Conservation (phyloP, 2,888 invertebrate genomes). For the Rhingia rostrata region DNA sequence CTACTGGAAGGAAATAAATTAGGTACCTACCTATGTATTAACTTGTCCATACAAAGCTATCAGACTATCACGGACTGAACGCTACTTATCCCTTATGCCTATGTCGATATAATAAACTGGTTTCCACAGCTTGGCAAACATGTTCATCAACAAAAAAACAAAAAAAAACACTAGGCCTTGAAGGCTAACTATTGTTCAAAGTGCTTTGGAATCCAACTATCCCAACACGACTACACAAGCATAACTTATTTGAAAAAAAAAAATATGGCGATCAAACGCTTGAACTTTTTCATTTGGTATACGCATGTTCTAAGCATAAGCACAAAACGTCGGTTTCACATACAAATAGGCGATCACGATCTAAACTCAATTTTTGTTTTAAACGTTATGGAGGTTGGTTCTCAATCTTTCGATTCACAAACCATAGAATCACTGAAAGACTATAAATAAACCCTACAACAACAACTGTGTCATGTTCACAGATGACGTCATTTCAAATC, state of each 20-base stretch:
- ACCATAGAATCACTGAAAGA: slow-evolving; percentile 15
- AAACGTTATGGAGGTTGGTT: slow-evolving; percentile 17
- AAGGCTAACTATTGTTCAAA: slow-evolving; percentile 26
- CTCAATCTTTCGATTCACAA: background rate
- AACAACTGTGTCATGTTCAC: slow-evolving; percentile 67
- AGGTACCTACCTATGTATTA: too few relatives aligned
- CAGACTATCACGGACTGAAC: background rate
- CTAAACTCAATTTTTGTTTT: slow-evolving; percentile 16
- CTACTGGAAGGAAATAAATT: background rate
- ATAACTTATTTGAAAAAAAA: slow-evolving; percentile 17
- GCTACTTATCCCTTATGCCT: background rate
- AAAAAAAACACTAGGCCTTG: background rate
- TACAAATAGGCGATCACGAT: slow-evolving; percentile 1
- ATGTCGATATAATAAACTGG: slow-evolving; percentile 10
- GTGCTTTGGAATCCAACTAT: slow-evolving; percentile 1
- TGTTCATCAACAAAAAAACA: slow-evolving; percentile 2
- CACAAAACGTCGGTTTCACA: background rate
- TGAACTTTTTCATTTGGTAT: slow-evolving; percentile 6
- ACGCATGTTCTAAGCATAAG: background rate
- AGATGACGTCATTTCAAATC: slow-evolving; percentile 62
- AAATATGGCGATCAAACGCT: slow-evolving; percentile 23
- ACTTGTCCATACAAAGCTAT: background rate
- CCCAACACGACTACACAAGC: slow-evolving; percentile 4
- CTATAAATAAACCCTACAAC: slow-evolving; percentile 61
- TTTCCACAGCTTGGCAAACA: slow-evolving; percentile 7